Conservation (phyloP, 2,113 vertebrate genomes). For the Actenoides hombroni region DNA sequence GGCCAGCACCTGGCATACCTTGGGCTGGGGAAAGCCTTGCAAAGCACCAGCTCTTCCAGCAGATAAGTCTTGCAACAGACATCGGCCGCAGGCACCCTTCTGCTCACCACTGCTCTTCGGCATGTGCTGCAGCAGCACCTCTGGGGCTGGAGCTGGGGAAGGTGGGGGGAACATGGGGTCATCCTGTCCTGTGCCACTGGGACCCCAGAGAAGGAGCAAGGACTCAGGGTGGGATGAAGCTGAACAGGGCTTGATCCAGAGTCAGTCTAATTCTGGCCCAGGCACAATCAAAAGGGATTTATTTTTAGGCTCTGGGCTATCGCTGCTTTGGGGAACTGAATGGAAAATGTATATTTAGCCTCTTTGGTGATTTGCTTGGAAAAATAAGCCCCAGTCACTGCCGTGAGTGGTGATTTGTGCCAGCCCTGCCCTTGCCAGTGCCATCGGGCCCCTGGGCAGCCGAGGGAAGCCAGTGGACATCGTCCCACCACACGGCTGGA, state of each 20-base stretch:
- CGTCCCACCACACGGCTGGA: not conserved
- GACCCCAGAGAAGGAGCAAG: not conserved
- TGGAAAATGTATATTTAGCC: slow-evolving; percentile 66
- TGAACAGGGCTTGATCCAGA: not conserved
- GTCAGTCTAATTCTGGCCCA: slow-evolving; percentile 32
- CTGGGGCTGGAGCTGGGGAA: not conserved
- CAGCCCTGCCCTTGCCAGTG: not conserved
- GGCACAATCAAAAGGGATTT: slow-evolving; percentile 37
- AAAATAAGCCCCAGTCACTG: slow-evolving; percentile 17
- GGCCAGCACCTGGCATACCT: not conserved
- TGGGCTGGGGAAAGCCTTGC: not conserved
- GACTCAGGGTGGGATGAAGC: not conserved
- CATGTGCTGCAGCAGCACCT: not conserved
- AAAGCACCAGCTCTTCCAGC: not conserved
- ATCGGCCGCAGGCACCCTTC: not conserved
- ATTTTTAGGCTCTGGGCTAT: slow-evolving; percentile 61
- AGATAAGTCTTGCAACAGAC: not conserved
- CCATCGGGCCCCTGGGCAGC: not conserved
- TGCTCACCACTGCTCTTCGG: not conserved
- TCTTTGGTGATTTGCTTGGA: slow-evolving; percentile 49
- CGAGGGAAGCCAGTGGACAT: not conserved
- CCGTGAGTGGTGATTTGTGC: slow-evolving; percentile 1
- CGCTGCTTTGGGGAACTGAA: slow-evolving; percentile 48
- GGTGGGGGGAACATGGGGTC: not conserved
- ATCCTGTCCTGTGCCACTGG: not conserved